phyloP scores from a whole-genome alignment of 2,797 vertebrate species.

The Thunnus albacares region DNA sequence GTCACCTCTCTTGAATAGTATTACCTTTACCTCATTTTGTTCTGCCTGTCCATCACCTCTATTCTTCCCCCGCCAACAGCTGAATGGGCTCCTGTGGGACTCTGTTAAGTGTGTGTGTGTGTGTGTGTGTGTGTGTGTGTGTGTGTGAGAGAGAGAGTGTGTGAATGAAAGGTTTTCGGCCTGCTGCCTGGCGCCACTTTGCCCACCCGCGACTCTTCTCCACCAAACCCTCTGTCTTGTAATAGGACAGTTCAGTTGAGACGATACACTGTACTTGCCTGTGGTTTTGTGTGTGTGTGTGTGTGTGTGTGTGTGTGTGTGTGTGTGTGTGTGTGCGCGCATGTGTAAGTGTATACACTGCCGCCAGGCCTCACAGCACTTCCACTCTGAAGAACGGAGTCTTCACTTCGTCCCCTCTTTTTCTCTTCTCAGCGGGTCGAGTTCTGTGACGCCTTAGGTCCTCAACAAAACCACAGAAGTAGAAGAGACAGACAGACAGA shows the following conservation, averaged over 20 bases:
- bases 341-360: constrained; percentile 11
- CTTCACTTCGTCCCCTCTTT: constrained; percentile 34
- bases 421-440: constrained; percentile 48
- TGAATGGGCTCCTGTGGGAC: constrained; percentile 80
- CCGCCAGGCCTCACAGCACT: constrained; percentile 56
- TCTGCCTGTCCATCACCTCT: constrained; percentile 82
- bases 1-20: constrained; percentile 81
- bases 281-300: constrained; percentile 29
- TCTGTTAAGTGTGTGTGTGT: constrained; percentile 55
- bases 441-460: constrained; percentile 62
- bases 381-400: constrained; percentile 47
- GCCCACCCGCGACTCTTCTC: constrained; percentile 66
- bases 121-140: constrained; percentile 39
- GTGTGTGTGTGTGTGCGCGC: neutral
- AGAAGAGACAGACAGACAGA: constrained; percentile 36
- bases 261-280: constrained; percentile 52
- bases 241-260: constrained; percentile 71
- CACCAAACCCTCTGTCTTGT: constrained; percentile 59
- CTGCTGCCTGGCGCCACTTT: constrained; percentile 82
- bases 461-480: constrained; percentile 43
- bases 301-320: neutral
- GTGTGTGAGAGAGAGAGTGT: constrained; percentile 51
- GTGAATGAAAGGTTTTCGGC: constrained; percentile 67
- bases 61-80: constrained; percentile 76
- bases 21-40: constrained; percentile 86